Evolutionary conservation across 1,140 invertebrate genomes (phyloP).

Genomic region (Calephelis nemesis): DNA sequence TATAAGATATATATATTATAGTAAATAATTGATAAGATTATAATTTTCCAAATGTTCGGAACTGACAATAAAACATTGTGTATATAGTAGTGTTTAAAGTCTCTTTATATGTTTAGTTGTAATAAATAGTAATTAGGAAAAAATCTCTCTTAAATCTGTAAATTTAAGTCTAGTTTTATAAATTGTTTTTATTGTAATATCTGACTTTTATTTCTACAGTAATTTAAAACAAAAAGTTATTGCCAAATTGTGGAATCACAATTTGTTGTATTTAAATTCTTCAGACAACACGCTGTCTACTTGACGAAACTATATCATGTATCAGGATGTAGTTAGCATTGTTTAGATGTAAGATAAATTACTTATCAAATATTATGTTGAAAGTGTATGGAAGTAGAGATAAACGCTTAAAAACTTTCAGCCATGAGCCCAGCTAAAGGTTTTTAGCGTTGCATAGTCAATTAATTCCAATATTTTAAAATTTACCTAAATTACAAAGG

Average conservation of each 20-base stretch:
- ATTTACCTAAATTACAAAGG: not conserved
- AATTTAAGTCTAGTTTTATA: conserved; percentile 55
- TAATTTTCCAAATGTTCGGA: conserved; percentile 62
- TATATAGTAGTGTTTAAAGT: conserved; percentile 61
- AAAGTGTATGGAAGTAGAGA: conserved; percentile 25
- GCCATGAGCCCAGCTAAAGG: conserved; percentile 72
- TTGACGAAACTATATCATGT: too few species aligned
- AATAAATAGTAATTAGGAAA: conserved; percentile 24
- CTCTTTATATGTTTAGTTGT: conserved; percentile 66
- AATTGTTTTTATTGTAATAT: too few species aligned
- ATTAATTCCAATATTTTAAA: conserved; percentile 43
- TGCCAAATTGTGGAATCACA: too few species aligned
- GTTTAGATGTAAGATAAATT: not conserved
- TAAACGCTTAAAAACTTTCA: conserved; percentile 69
- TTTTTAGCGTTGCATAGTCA: conserved; percentile 71
- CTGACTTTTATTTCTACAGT: too few species aligned
- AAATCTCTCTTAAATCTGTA: conserved; percentile 63
- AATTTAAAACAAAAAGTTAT: too few species aligned
- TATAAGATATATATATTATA: not conserved
- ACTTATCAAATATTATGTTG: not conserved
- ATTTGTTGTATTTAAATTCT: too few species aligned
- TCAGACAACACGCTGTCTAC: too few species aligned
- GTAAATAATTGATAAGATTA: conserved; percentile 16
- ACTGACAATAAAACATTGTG: conserved; percentile 73
- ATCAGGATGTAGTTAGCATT: not conserved